Evolutionary conservation across 2,113 vertebrate species (phyloP), one percentile per base, ranked within the genome.

Genomic region (Salvelinus namaycush): DNA sequence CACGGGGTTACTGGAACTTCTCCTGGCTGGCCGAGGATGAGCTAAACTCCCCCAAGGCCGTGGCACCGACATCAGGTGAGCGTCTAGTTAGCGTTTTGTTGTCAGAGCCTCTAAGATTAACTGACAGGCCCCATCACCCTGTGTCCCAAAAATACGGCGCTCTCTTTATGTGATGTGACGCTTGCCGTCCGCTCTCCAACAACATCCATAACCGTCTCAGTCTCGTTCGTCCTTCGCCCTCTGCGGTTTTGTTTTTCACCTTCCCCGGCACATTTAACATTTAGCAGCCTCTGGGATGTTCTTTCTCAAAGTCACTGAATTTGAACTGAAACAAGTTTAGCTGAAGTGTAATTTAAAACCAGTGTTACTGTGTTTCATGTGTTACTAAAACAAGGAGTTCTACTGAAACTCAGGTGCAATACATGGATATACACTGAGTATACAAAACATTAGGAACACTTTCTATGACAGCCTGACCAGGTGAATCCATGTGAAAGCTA

Each of bases 21-120:
- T 94, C 93, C 75, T 94, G 94, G 94, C 86, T 92, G 51, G 89
- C 92, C 1, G 90, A 93, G 85, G 92, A 94, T 14, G 87, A 91
- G 73, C 82, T 93, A 57, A 84, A 83, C 77, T 92, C 93, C 82
- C 89, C 88, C 68, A 78, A 76, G 29, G 80, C 87, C 70, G 62
- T 34, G 3, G 14, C 77, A n/a, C 59, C 78, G 27, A 20, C 49
- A 76, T 85, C 90, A 85, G 92, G 94, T 94, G 86, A 93, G 94
- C 91, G 8, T 0, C 9, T 44, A 11, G 8, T 44, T 44, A 9
- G 39, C 9, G 9, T 0, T 22, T 75, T 70, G 27, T 77, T 78
- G 86, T 89, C 87, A 83, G 66, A 49, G 39, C 24, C 60, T 29
- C 60, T 84, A 72, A 86, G 79, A 73, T 76, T 80, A 68, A 85